A percentile compares a stretch with the other conserved stretches of the same genome.
phyloP scores from a whole-genome alignment of 1,140 invertebrate genomes.

The Dinoponera quadriceps region DNA sequence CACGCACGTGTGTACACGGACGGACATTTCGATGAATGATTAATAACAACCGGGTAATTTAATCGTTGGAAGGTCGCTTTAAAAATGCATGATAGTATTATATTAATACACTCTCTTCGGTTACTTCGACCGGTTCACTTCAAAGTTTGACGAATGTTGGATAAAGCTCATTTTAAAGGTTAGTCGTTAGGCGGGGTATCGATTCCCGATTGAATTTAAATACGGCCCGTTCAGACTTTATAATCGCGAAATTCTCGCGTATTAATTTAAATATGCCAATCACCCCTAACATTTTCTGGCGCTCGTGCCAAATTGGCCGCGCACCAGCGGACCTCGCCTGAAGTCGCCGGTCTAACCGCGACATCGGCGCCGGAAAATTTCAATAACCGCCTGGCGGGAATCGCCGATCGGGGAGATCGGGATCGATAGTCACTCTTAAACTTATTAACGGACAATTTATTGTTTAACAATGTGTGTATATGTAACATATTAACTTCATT shows the following conservation, averaged over 20 bases:
- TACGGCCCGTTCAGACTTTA: conserved; percentile 37
- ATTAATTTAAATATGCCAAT: conserved; percentile 18
- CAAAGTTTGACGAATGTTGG: conserved; percentile 52
- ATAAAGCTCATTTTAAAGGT: conserved; percentile 49
- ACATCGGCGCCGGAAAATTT: too few relatives aligned
- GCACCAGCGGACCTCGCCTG: too few relatives aligned
- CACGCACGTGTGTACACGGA: too few relatives aligned
- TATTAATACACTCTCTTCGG: conserved; percentile 8
- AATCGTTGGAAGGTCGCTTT: neutral
- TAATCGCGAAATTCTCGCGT: conserved; percentile 50
- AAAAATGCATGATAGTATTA: neutral
- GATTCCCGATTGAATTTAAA: conserved; percentile 54
- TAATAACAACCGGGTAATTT: neutral
- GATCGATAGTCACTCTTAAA: too few relatives aligned
- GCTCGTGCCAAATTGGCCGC: too few relatives aligned
- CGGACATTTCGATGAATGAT: neutral
- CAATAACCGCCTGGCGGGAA: too few relatives aligned
- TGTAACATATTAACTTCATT: too few relatives aligned
- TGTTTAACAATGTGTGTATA: too few relatives aligned
- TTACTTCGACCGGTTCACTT: conserved; percentile 1
- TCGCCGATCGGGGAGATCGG: too few relatives aligned
- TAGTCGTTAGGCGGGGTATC: conserved; percentile 12
- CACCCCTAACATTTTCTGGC: neutral
- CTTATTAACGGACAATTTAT: too few relatives aligned
- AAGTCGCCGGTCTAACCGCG: too few relatives aligned